Evolutionary conservation across 2,888 invertebrate species (phyloP).

Genomic region (Philereme transversata): DNA sequence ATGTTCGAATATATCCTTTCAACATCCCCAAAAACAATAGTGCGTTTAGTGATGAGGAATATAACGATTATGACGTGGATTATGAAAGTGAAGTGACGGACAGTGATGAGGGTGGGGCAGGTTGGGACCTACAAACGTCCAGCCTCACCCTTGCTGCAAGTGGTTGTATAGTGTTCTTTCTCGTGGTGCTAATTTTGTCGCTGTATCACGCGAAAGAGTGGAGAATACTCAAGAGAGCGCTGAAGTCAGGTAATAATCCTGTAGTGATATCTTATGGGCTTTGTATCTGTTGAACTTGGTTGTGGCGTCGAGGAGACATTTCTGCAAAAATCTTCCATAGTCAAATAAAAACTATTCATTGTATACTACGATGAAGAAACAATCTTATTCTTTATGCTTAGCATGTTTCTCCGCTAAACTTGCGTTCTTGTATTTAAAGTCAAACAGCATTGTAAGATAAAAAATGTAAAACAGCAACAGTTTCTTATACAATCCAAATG

Average conservation of each 20-base stretch:
- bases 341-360: no score
- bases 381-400: no score
- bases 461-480: not conserved
- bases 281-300: not conserved
- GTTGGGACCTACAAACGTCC: constrained; percentile 90
- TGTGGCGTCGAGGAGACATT: not conserved
- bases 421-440: no score
- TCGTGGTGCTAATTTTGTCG: constrained; percentile 90
- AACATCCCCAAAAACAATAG: constrained; percentile 63
- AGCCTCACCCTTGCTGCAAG: constrained; percentile 89
- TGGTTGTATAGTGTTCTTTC: constrained; percentile 91
- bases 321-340: no score
- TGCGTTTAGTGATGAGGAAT: constrained; percentile 69
- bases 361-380: no score
- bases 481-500: not conserved
- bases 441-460: no score
- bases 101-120: constrained; percentile 66
- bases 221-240: constrained; percentile 90
- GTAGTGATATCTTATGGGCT: not conserved
- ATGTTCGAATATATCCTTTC: constrained; percentile 86
- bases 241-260: constrained; percentile 86
- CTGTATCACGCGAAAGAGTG: constrained; percentile 91
- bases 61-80: constrained; percentile 70
- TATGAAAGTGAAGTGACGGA: constrained; percentile 71
- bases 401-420: no score